Evolutionary conservation across 2,888 invertebrate genomes (phyloP).

Genomic region (Lottia gigantea): DNA sequence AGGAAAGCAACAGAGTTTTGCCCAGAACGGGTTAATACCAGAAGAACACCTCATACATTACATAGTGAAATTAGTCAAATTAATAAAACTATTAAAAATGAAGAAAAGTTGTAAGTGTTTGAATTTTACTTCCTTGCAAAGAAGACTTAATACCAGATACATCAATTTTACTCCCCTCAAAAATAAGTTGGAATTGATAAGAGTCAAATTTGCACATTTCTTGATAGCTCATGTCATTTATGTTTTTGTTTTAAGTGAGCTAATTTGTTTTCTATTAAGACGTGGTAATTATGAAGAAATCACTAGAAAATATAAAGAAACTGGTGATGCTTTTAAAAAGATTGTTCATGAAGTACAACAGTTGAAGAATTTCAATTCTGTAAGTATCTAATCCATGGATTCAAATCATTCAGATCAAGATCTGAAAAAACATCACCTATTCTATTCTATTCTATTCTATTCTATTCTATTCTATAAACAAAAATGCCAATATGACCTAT

Average conservation of each 20-base stretch:
- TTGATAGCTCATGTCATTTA: too few relatives aligned
- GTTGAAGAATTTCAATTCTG: constrained; percentile 46
- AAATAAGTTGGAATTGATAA: too few relatives aligned
- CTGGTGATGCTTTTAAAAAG: constrained; percentile 47
- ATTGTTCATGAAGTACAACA: constrained; percentile 44
- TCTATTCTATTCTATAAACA: too few relatives aligned
- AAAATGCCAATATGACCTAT: too few relatives aligned
- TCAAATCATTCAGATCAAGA: too few relatives aligned
- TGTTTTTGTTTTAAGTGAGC: too few relatives aligned
- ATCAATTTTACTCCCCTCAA: too few relatives aligned
- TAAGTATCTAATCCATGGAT: constrained; percentile 26
- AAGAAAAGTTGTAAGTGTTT: constrained; percentile 58
- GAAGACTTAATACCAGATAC: too few relatives aligned
- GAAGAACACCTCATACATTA: constrained; percentile 50
- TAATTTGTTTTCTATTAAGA: constrained; percentile 41
- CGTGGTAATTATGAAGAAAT: constrained; percentile 62
- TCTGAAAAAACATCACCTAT: too few relatives aligned
- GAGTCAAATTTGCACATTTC: too few relatives aligned
- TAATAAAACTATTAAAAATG: constrained; percentile 49
- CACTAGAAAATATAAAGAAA: constrained; percentile 55
- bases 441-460: too few relatives aligned
- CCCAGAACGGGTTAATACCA: constrained; percentile 51
- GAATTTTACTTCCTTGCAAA: too few relatives aligned
- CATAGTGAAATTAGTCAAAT: constrained; percentile 64
- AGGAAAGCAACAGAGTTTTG: constrained; percentile 56